These are phyloP conservation scores for Halichondria panicea DNA, from an alignment of 37 sponge, comb jelly and placozoan genomes.

Conservation along the genomic window DNA sequence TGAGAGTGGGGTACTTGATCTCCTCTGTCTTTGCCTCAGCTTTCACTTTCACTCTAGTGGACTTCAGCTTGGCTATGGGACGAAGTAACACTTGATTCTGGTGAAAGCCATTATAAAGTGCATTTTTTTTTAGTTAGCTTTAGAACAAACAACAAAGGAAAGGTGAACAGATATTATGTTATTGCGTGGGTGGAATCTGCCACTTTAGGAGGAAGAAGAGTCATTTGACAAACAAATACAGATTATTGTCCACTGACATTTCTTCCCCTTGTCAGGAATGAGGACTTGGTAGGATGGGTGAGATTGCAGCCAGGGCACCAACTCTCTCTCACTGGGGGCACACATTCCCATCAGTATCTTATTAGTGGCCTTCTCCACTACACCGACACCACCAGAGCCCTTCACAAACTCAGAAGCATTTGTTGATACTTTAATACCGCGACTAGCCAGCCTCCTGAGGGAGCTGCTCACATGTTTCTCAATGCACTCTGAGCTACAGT, in stretches of 20 bases:
- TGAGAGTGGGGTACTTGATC: conserved; percentile 7
- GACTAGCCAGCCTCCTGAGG: conserved; percentile 40
- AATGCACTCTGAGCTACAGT: conserved; percentile 58
- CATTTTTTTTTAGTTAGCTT: too few relatives aligned
- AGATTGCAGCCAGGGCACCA: conserved; percentile 61
- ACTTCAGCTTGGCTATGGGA: too few relatives aligned
- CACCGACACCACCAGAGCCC: conserved; percentile 61
- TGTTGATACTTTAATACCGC: conserved; percentile 46
- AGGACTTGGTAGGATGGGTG: conserved; percentile 70
- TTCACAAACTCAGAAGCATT: conserved; percentile 35
- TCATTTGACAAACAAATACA: too few relatives aligned
- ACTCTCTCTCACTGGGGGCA: conserved; percentile 64
- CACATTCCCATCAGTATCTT: conserved; percentile 59
- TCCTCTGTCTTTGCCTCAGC: conserved; percentile 20
- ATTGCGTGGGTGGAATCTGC: too few relatives aligned
- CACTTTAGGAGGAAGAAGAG: too few relatives aligned
- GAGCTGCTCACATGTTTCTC: conserved; percentile 37
- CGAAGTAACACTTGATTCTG: too few relatives aligned
- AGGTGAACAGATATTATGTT: too few relatives aligned
- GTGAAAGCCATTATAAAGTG: too few relatives aligned
- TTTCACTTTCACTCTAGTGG: neutral
- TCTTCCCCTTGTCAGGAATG: conserved; percentile 26
- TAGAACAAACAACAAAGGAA: too few relatives aligned
- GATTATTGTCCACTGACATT: too few relatives aligned
- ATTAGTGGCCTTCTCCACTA: conserved; percentile 68